Evolutionary conservation across 2,113 vertebrate genomes (phyloP).

Genomic region (Menura novaehollandiae): DNA sequence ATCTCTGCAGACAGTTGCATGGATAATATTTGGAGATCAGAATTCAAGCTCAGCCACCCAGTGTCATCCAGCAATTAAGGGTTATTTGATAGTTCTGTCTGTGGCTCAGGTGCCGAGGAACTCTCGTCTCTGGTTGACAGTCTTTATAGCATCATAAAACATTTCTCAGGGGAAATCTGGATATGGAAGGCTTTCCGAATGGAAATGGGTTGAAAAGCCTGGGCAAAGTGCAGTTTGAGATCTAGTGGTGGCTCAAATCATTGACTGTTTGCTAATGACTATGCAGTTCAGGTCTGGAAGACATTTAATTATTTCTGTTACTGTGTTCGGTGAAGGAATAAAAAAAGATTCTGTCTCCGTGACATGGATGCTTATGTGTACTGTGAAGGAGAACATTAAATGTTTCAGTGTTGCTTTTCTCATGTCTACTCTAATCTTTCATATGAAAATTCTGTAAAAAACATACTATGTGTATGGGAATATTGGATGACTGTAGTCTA

Average conservation of each 20-base stretch:
- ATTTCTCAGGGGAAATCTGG: constrained; percentile 70
- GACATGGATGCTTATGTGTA: constrained; percentile 39
- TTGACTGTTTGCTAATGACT: constrained; percentile 66
- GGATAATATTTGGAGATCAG: constrained; percentile 73
- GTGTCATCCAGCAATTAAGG: constrained; percentile 74
- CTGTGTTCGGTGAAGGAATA: constrained; percentile 30
- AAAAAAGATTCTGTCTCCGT: constrained; percentile 12
- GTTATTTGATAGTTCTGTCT: constrained; percentile 75
- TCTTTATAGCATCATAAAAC: constrained; percentile 75
- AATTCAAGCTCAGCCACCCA: constrained; percentile 66
- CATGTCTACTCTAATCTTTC: constrained; percentile 41
- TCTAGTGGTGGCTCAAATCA: constrained; percentile 1
- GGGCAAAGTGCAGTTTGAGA: constrained; percentile 26
- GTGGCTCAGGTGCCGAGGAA: constrained; percentile 68
- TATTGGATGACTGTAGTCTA: constrained; percentile 23
- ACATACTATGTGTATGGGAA: not conserved
- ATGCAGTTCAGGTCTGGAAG: constrained; percentile 54
- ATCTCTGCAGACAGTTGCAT: constrained; percentile 60
- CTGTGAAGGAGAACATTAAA: constrained; percentile 37
- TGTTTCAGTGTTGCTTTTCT: constrained; percentile 53
- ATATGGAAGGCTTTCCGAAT: constrained; percentile 60
- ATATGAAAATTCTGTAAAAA: constrained; percentile 32
- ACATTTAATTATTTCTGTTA: constrained; percentile 71
- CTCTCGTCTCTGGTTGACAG: constrained; percentile 61
- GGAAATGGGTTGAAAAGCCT: constrained; percentile 54